Base-by-base conservation (phyloP, 2,113 vertebrate species). In the Dromiciops gliroides region DNA sequence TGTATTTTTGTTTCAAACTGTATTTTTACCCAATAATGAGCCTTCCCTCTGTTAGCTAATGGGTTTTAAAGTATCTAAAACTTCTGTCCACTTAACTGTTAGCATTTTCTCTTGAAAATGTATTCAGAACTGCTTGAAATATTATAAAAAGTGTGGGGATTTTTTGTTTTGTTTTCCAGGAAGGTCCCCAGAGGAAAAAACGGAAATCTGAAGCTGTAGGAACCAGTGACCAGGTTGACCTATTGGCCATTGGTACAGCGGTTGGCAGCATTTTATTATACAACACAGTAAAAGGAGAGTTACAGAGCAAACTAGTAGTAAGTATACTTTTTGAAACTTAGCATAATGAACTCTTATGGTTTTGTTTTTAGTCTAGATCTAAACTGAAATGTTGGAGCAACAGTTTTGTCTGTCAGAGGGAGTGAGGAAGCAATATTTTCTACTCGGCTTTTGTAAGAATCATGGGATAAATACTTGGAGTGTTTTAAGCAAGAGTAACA, bases 151-250 rank as follows among this genome's bases (percentile, higher is more conserved):
- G 93, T 49, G 8, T 37, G 91, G 28, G 75, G 24, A n/a, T 95
- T 90, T 50, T 83, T 90, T 67, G 31, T 67, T 93, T 93, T 53
- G 51, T 52, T 91, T 83, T 97, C 95, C 96, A 99, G 99, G 99
- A 99, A 97, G 99, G 99, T 2, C 99, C 99, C 37, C 99, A 99
- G 98, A 99, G 99, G 98, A 99, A 99, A 98, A 99, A 99, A 98
- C 98, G 99, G 98, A 99, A 99, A 99, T 99, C 99, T 0, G 99
- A 99, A 98, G 98, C 94, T 12, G 98, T 48, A 52, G 98, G 97
- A 96, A 97, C 96, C n/a, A 98, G 98, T 97, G 98, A 98, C 95
- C 99, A 99, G 97, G 98, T 98, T 48, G 99, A 99, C 97, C 98
- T 99, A 96, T 96, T 99, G 99, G 99, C 99, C 5, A 99, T 99